These are phyloP conservation scores for Eulemur coronatus DNA, from an alignment of 2,797 vertebrate species.

Conservation along the genomic window DNA sequence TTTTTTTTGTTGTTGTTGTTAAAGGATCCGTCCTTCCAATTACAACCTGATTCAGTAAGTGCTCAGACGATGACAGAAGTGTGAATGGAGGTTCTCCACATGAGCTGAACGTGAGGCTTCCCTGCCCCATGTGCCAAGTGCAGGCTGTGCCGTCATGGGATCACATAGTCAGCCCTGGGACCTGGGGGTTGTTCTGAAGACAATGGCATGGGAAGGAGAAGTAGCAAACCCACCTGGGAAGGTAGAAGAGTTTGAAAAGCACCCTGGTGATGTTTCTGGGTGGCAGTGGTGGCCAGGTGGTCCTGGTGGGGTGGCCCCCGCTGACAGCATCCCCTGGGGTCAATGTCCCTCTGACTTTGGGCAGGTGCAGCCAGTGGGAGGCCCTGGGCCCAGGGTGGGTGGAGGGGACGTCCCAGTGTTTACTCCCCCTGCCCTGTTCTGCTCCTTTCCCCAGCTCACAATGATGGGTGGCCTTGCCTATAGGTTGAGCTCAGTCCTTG, in stretches of 20 bases:
- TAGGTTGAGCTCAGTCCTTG: too few relatives aligned
- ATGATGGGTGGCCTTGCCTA: not conserved
- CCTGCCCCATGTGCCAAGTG: not conserved
- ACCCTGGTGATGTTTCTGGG: not conserved
- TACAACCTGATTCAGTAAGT: not conserved
- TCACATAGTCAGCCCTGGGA: not conserved
- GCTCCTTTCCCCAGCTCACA: fast-evolving
- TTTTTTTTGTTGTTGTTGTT: not conserved
- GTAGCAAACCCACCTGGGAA: not conserved
- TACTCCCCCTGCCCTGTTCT: not conserved
- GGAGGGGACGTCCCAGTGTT: fast-evolving
- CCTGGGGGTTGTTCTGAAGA: not conserved
- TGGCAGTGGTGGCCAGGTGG: not conserved
- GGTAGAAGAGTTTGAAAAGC: not conserved
- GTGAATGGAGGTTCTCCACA: not conserved
- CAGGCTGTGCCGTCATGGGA: not conserved
- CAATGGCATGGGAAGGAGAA: not conserved
- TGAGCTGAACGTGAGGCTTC: not conserved
- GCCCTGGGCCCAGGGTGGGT: too few relatives aligned
- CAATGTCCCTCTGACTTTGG: not conserved
- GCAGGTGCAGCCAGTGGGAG: not conserved
- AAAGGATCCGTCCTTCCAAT: not conserved
- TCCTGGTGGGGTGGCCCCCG: not conserved
- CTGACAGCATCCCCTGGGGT: not conserved
- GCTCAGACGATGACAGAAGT: not conserved